Evolutionary conservation across 2,888 invertebrate genomes (phyloP).

Genomic region (Agrotis segetum): DNA sequence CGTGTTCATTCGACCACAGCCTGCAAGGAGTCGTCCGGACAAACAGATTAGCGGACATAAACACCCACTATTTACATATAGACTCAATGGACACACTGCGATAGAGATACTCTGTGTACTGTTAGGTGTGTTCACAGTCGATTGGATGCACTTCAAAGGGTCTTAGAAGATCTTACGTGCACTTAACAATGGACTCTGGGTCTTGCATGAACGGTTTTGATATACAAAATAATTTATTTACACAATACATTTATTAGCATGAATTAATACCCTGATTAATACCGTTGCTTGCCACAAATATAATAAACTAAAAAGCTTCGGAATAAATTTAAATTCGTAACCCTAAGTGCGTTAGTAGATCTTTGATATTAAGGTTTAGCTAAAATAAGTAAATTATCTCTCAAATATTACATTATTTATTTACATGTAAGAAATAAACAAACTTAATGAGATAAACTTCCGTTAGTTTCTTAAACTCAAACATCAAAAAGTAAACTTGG

Average conservation of each 20-base stretch:
- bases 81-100: conserved; percentile 22
- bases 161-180: conserved; percentile 3
- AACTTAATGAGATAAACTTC: conserved; percentile 26
- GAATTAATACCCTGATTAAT: too few relatives aligned
- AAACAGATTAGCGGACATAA: conserved; percentile 49
- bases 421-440: not conserved
- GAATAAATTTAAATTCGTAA: too few relatives aligned
- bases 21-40: conserved; percentile 26
- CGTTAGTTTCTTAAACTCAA: conserved; percentile 25
- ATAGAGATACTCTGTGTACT: not conserved
- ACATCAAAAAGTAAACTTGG: conserved; percentile 13
- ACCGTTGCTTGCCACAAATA: too few relatives aligned
- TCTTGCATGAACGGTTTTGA: not conserved
- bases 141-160: conserved; percentile 19
- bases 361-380: too few relatives aligned
- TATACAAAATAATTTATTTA: too few relatives aligned
- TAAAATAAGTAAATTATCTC: too few relatives aligned
- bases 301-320: too few relatives aligned
- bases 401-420: too few relatives aligned
- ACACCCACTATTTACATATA: conserved; percentile 38
- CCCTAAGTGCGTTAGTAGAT: too few relatives aligned
- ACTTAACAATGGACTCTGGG: not conserved
- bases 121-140: not conserved
- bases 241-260: too few relatives aligned
- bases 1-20: conserved; percentile 4